phyloP scores from a whole-genome alignment of 2,888 invertebrate species.

The Tipula helvola region DNA sequence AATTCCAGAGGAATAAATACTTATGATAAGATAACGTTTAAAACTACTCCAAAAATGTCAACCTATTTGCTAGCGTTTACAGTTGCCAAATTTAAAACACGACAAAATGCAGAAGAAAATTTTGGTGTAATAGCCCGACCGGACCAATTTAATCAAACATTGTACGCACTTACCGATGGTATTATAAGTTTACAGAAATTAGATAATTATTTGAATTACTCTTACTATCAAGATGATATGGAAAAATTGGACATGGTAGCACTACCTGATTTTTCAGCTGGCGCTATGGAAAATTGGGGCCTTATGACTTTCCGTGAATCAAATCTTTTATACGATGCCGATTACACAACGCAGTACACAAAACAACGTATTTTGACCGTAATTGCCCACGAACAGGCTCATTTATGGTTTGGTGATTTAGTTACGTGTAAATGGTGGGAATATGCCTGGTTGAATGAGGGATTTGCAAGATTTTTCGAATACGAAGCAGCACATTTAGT shows the following conservation, averaged over 20 bases:
- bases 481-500: constrained; percentile 43
- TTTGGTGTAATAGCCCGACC: constrained; percentile 56
- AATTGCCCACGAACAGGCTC: constrained; percentile 39
- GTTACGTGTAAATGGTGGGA: constrained; percentile 43
- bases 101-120: constrained; percentile 23
- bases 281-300: constrained; percentile 92
- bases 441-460: constrained; percentile 51
- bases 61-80: constrained; percentile 70
- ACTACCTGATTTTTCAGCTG: constrained; percentile 68
- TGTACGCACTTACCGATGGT: constrained; percentile 52
- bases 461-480: constrained; percentile 59
- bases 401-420: constrained; percentile 55
- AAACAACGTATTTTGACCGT: constrained; percentile 50
- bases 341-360: constrained; percentile 42
- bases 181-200: constrained; percentile 39
- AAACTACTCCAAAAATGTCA: constrained; percentile 54
- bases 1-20: background rate
- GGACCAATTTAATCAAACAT: constrained; percentile 50
- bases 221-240: constrained; percentile 41
- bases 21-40: constrained; percentile 29
- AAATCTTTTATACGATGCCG: constrained; percentile 49
- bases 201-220: constrained; percentile 44
- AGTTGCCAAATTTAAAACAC: constrained; percentile 50
- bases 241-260: constrained; percentile 76
- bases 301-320: constrained; percentile 68